These are phyloP conservation scores for Tenrec ecaudatus DNA, from an alignment of 2,113 vertebrate species.

Conservation along the genomic window DNA sequence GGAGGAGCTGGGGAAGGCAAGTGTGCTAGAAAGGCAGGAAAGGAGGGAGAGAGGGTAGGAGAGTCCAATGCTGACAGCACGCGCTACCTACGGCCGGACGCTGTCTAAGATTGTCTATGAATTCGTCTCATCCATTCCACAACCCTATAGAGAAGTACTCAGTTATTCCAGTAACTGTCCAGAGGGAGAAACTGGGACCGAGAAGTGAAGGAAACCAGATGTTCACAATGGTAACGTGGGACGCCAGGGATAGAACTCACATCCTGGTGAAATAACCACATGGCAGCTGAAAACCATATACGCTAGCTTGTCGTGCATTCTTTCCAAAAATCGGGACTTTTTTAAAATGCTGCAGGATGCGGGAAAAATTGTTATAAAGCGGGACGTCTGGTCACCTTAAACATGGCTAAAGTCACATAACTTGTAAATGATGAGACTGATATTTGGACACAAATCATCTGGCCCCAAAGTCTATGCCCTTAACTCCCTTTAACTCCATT, in stretches of 20 bases:
- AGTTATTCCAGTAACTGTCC: not conserved
- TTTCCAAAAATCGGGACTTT: too few species aligned
- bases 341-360: too few species aligned
- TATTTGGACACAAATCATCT: not conserved
- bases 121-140: not conserved
- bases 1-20: not conserved
- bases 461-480: not conserved
- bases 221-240: too few species aligned
- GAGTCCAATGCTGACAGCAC: not conserved
- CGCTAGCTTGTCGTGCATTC: too few species aligned
- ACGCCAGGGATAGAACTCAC: too few species aligned
- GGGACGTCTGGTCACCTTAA: too few species aligned
- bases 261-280: too few species aligned
- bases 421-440: not conserved
- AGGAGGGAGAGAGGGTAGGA: not conserved
- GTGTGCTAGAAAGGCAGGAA: too few species aligned
- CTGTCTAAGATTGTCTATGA: not conserved
- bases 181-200: not conserved
- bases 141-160: not conserved
- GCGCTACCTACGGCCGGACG: not conserved
- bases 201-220: not conserved
- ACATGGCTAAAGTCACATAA: not conserved
- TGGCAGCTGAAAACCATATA: too few species aligned
- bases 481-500: not conserved
- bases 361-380: too few species aligned